Percentiles rank a stretch among this genome's conserved stretches.
These are phyloP conservation scores for Parambassis ranga DNA, from an alignment of 2,797 vertebrate genomes.

Conservation along the genomic window DNA sequence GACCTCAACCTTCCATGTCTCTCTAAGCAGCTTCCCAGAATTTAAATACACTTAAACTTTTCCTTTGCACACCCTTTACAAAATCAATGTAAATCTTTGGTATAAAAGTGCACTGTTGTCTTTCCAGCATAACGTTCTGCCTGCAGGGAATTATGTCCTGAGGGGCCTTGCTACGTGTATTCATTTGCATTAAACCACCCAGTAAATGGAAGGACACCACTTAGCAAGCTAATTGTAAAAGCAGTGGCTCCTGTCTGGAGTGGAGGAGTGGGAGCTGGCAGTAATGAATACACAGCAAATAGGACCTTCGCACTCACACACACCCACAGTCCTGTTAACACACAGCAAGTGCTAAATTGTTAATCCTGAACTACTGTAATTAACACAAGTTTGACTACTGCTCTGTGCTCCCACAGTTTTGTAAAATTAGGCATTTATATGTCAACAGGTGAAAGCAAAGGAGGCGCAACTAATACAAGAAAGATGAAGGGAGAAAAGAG, in stretches of 20 bases:
- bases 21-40: conserved; percentile 28
- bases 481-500: neutral
- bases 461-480: neutral
- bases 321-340: neutral
- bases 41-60: conserved; percentile 46
- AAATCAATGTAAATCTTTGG: conserved; percentile 62
- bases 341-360: neutral
- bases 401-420: neutral
- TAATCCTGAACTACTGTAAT: neutral
- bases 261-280: conserved; percentile 7
- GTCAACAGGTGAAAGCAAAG: neutral
- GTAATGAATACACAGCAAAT: conserved; percentile 16
- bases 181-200: conserved; percentile 53
- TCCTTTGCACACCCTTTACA: conserved; percentile 29
- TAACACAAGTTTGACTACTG: neutral
- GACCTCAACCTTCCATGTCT: conserved; percentile 44
- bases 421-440: neutral
- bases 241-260: conserved; percentile 26
- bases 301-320: conserved; percentile 17
- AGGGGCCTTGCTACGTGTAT: conserved; percentile 32
- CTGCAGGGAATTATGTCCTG: conserved; percentile 28
- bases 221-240: conserved; percentile 53
- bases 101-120: conserved; percentile 54
- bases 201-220: conserved; percentile 44
- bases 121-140: conserved; percentile 38